Evolutionary conservation across 2,888 invertebrate species (phyloP).

Genomic region (Synergus umbraculus): DNA sequence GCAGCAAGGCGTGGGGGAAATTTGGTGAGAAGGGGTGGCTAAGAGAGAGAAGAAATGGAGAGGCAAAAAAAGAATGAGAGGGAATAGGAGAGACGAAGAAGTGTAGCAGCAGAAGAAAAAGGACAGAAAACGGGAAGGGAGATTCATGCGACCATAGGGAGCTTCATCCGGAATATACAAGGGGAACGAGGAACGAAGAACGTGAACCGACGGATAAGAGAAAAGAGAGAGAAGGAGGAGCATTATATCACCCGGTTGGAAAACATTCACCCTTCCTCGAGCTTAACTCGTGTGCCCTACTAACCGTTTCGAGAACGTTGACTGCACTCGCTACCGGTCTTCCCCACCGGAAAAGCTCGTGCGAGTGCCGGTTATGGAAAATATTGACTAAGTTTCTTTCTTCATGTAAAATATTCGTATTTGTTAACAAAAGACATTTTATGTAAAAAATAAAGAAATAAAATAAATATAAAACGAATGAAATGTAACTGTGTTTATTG

Average conservation of each 20-base stretch:
- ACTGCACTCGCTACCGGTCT: slow-evolving; percentile 10
- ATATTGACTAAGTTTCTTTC: neutral
- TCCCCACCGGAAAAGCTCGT: slow-evolving; percentile 42
- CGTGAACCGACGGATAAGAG: slow-evolving; percentile 18
- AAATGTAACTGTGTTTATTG: neutral
- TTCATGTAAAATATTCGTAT: no score
- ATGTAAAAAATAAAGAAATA: neutral
- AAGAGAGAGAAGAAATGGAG: slow-evolving; percentile 45
- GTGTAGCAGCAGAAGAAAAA: neutral
- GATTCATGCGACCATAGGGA: slow-evolving; percentile 6
- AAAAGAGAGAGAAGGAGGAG: slow-evolving; percentile 19
- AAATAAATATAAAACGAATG: neutral
- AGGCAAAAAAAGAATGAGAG: slow-evolving; percentile 44
- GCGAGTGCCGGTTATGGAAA: neutral
- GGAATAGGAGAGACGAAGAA: slow-evolving; percentile 40
- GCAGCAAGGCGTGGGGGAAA: slow-evolving; percentile 40
- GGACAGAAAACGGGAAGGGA: neutral
- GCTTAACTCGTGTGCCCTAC: slow-evolving; percentile 66
- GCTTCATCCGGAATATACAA: slow-evolving; percentile 14
- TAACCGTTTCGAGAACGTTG: slow-evolving; percentile 64
- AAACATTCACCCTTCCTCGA: slow-evolving; percentile 67
- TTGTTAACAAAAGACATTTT: no score
- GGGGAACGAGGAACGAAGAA: slow-evolving; percentile 39
- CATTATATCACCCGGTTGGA: slow-evolving; percentile 61
- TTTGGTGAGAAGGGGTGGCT: slow-evolving; percentile 53